Evolutionary conservation across 2,113 vertebrate species (phyloP).

Genomic region (Tachycineta bicolor): DNA sequence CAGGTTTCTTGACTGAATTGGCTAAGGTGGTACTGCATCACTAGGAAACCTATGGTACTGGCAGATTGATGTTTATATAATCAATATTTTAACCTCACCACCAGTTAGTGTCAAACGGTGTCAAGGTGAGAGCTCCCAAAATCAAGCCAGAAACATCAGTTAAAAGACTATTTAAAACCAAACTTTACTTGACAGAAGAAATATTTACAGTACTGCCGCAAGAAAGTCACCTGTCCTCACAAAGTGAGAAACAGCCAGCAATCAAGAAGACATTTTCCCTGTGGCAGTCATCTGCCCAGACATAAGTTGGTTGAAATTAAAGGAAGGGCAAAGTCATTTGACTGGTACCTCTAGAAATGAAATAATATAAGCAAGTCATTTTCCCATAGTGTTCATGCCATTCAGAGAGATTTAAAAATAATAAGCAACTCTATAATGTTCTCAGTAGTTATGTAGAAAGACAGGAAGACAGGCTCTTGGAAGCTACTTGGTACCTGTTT

Average conservation of each 20-base stretch:
- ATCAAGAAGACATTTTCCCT: neutral
- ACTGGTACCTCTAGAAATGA: neutral
- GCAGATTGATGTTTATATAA: neutral
- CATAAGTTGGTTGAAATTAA: neutral
- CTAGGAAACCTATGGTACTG: neutral
- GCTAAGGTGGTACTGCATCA: neutral
- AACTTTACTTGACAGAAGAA: neutral
- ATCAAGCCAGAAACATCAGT: neutral
- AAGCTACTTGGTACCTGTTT: slow-evolving; percentile 7
- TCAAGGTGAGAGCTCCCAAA: neutral
- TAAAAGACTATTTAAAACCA: neutral
- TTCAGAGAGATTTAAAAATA: neutral
- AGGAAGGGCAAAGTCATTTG: neutral
- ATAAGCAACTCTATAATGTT: neutral
- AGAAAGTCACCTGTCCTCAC: neutral
- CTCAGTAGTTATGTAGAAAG: neutral
- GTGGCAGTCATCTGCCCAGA: neutral
- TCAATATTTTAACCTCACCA: neutral
- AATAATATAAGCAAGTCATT: neutral
- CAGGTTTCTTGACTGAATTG: neutral
- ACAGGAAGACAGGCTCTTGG: neutral
- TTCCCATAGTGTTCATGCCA: neutral
- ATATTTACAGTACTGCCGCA: neutral
- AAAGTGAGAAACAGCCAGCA: neutral
- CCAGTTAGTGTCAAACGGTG: neutral